These are phyloP conservation scores for Oncorhynchus keta DNA, from an alignment of 2,113 vertebrate species.

Conservation along the genomic window DNA sequence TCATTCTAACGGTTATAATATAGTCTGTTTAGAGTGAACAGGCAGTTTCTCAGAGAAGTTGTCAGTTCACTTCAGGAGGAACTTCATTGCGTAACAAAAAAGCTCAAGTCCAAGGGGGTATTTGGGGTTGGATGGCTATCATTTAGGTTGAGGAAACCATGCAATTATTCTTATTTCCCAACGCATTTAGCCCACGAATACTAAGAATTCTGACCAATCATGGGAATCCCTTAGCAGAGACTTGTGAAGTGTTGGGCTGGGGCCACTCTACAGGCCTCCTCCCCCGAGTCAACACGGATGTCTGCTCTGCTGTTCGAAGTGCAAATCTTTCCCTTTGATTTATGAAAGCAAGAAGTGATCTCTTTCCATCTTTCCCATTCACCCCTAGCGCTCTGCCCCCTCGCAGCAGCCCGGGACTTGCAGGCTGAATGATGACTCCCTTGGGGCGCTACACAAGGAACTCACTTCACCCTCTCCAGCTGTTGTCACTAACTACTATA, in stretches of 20 bases:
- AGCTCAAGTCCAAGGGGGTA: conserved; percentile 7
- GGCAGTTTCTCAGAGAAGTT: not conserved
- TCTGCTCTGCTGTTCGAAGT: conserved; percentile 25
- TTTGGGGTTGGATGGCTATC: conserved; percentile 13
- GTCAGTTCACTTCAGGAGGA: conserved; percentile 22
- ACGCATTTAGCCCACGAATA: conserved; percentile 12
- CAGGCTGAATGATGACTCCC: conserved; percentile 66
- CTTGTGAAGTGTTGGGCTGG: not conserved
- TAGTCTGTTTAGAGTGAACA: not conserved
- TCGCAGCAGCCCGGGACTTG: conserved; percentile 46
- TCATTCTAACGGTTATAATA: not conserved
- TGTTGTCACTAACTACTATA: conserved; percentile 63
- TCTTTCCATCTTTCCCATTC: conserved; percentile 15
- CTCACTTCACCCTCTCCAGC: conserved; percentile 65
- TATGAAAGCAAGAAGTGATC: conserved; percentile 49
- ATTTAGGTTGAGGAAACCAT: conserved; percentile 24
- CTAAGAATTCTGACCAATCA: conserved; percentile 12
- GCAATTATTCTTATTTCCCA: conserved; percentile 33
- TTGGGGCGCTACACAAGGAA: conserved; percentile 43
- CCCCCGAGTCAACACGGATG: conserved; percentile 19
- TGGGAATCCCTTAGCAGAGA: conserved; percentile 18
- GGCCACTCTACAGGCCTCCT: conserved; percentile 11
- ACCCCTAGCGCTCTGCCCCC: conserved; percentile 26
- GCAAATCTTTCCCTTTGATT: conserved; percentile 43
- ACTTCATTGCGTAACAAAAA: conserved; percentile 30